Evolutionary conservation across 1,140 invertebrate genomes (phyloP), one percentile per base, ranked within the genome.

Genomic region (Aphaenogaster ashmeadi): DNA sequence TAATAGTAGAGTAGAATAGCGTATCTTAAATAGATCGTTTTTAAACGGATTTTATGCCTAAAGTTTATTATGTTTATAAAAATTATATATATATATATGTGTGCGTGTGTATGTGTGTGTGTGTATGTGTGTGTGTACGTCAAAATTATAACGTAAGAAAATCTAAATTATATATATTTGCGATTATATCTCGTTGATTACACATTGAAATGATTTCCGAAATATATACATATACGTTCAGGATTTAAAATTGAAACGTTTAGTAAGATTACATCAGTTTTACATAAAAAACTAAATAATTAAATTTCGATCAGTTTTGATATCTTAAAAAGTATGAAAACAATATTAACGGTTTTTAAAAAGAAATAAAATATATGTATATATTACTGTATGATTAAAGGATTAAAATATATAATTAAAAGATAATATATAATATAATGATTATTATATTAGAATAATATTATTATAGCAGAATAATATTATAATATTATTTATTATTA

Each of bases 1-100:
- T 93, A 90, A 89, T 87, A 67, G 92, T 94, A 93, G 47, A 81
- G 91, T 93, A 93, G 92, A 83, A 89, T 94, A 94, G 92, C 92
- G 90, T 93, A 91, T 87, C 71, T 69, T 78, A 58, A 44, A 92
- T 94, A 93, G 92, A 86, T 92, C 64, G 91, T 90, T 93, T 94
- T 87, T 88, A 75, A 89, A 87, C 47, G 56, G 64, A 72, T 79
- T 86, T 71, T 69, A 52, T 78, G 47, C 47, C 36, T 67, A 47
- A 86, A 15, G 18, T 80, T 71, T 77, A 60, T 87, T 72, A 80
- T 67, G 75, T 88, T 74, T 9, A 15, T 86, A 79, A 78, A 15
- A 78, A 64, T 50, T 36, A 27, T 66, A 21, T 66, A 6, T 75
- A 2, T 90, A 69, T 50, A 33, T 60, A n/a, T 41, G 66, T 77